Conservation (phyloP, 2,888 invertebrate genomes). For the Ectemnius continuus region DNA sequence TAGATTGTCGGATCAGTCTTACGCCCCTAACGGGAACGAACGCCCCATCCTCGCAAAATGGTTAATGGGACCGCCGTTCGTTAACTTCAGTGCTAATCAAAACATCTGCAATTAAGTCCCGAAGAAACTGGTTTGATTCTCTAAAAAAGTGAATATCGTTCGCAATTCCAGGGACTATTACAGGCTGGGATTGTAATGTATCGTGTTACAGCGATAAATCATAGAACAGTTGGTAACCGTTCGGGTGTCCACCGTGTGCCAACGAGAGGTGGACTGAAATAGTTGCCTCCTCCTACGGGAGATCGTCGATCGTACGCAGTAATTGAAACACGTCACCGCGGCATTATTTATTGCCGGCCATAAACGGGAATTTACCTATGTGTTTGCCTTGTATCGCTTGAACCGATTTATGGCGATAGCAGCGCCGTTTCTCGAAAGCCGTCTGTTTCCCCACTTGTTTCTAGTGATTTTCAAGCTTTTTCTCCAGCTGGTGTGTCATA, state of each 20-base stretch:
- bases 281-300: slow-evolving; percentile 21
- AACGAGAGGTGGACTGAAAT: slow-evolving; percentile 28
- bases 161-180: too few species aligned
- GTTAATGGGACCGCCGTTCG: too few species aligned
- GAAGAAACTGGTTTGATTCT: too few species aligned
- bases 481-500: neutral
- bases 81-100: too few species aligned
- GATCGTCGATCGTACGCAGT: slow-evolving; percentile 53
- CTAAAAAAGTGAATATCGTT: too few species aligned
- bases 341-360: slow-evolving; percentile 63
- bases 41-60: too few species aligned
- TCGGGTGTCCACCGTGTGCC: slow-evolving; percentile 31
- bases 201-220: slow-evolving; percentile 34
- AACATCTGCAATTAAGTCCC: too few species aligned
- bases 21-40: slow-evolving; percentile 9
- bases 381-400: slow-evolving; percentile 49
- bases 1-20: slow-evolving; percentile 31
- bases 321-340: slow-evolving; percentile 67
- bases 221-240: slow-evolving; percentile 24
- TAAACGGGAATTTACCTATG: slow-evolving; percentile 67
- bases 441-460: slow-evolving; percentile 14
- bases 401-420: slow-evolving; percentile 61
- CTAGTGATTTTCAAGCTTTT: slow-evolving; percentile 14
- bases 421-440: slow-evolving; percentile 47
- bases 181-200: neutral